Evolutionary conservation across 2,113 vertebrate species (phyloP).

Genomic region (Alouatta palliata): DNA sequence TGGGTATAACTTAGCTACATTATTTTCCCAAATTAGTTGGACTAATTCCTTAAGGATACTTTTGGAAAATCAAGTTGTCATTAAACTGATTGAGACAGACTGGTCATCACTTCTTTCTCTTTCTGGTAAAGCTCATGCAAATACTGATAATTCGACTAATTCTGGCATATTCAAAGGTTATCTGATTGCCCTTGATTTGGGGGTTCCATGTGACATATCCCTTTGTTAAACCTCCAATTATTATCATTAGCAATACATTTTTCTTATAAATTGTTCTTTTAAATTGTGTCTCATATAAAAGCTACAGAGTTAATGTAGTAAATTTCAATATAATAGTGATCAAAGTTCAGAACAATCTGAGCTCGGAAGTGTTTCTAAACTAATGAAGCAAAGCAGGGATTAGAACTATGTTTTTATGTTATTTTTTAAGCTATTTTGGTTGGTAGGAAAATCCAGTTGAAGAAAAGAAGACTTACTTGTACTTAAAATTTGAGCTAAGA

Average conservation of each 20-base stretch:
- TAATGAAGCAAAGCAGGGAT: not conserved
- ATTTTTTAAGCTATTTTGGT: not conserved
- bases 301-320: not conserved
- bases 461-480: not conserved
- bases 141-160: not conserved
- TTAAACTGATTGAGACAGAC: not conserved
- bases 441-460: conserved; percentile 16
- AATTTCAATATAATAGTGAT: not conserved
- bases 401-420: not conserved
- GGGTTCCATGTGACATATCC: not conserved
- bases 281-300: not conserved
- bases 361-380: not conserved
- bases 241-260: not conserved
- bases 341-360: not conserved
- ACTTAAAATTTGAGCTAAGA: conserved; percentile 6
- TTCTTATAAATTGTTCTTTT: not conserved
- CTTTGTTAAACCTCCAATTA: not conserved
- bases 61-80: not conserved
- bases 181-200: not conserved
- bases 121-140: not conserved
- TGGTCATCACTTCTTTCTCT: not conserved
- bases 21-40: not conserved
- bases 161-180: not conserved
- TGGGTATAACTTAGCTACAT: fast-evolving
- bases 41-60: not conserved